Evolutionary conservation across 2,797 vertebrate genomes (phyloP), one percentile per base, ranked within the genome.

Genomic region (Oreochromis mossambicus): DNA sequence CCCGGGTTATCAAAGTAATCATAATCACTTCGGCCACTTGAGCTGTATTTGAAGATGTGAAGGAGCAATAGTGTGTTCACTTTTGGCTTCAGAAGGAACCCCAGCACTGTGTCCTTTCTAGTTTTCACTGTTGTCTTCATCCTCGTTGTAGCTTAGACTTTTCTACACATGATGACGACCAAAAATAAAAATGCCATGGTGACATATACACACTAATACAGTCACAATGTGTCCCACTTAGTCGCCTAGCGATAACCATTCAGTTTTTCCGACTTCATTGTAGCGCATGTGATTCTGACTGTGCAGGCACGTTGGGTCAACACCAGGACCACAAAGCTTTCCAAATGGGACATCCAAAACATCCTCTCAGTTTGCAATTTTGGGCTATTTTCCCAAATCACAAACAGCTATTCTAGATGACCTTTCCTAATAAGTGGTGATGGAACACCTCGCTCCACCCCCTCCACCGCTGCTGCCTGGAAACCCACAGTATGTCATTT

Each of bases 401-500:
- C 34, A 32, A 61, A 82, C 78, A 83, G 34, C 68, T 34, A n/a
- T 51, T 75, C 32, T 83, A 50, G 17, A 78, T 82, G 81, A 89
- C 82, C 77, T 88, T 86, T 80, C 5, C 2, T 73, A 77, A 85
- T 63, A 55, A 81, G 48, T 24, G 36, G 56, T 77, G 77, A 78
- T 52, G 63, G n/a, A 70, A 46, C 68, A 79, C 43, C 19, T 46
- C 21, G 46, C 36, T 32, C n/a, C 15, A 4, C 76, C 14, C 19
- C 2, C 76, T 43, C 38, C 48, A 29, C 36, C 41, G 36, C 41
- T n/a, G 21, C 66, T 86, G 68, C 43, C 77, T 80, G 11, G 29
- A 83, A 86, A 81, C 43, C 26, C 26, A 36, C 15, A 11, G 51
- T 55, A 70, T 79, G 76, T 91, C 34, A 80, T 83, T 91, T 84